A percentile compares a stretch with the other conserved stretches of the same genome.
These are phyloP conservation scores for Ariolimax columbianus DNA, from an alignment of 2,888 invertebrate species.

Conservation along the genomic window DNA sequence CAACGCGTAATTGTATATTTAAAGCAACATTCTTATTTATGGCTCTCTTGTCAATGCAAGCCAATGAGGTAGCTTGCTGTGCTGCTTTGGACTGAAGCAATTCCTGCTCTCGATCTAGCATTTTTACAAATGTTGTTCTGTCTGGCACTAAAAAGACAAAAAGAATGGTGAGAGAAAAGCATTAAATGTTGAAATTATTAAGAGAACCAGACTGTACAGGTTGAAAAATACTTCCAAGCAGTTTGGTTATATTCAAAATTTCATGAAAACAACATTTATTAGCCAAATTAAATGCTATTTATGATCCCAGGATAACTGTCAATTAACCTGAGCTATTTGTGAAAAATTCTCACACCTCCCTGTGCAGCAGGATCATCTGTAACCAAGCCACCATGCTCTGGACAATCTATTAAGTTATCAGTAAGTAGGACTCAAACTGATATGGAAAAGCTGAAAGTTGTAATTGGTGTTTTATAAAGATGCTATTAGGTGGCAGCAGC, in stretches of 20 bases:
- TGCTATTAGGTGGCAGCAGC: too few relatives aligned
- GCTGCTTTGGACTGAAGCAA: slow-evolving; percentile 88
- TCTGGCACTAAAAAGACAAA: slow-evolving; percentile 83
- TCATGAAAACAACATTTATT: neutral
- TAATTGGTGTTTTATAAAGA: too few relatives aligned
- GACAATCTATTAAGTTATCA: too few relatives aligned
- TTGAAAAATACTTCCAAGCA: neutral
- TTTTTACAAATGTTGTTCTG: slow-evolving; percentile 86
- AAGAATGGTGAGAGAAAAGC: neutral
- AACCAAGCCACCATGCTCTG: too few relatives aligned
- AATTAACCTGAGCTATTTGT: neutral
- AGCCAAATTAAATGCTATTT: too few relatives aligned
- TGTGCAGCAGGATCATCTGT: too few relatives aligned
- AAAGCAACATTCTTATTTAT: slow-evolving; percentile 82
- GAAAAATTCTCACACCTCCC: too few relatives aligned
- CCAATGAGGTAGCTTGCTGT: slow-evolving; percentile 87
- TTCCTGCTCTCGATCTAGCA: slow-evolving; percentile 91
- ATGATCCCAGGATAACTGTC: neutral
- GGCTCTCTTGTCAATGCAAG: slow-evolving; percentile 84
- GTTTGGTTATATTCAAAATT: neutral
- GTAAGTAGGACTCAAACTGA: too few relatives aligned
- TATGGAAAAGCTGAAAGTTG: too few relatives aligned
- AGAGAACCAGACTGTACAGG: neutral
- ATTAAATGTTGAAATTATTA: neutral
- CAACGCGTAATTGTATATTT: slow-evolving; percentile 90